Conservation (phyloP, 2,888 invertebrate species). For the Tolmerus cingulatus region DNA sequence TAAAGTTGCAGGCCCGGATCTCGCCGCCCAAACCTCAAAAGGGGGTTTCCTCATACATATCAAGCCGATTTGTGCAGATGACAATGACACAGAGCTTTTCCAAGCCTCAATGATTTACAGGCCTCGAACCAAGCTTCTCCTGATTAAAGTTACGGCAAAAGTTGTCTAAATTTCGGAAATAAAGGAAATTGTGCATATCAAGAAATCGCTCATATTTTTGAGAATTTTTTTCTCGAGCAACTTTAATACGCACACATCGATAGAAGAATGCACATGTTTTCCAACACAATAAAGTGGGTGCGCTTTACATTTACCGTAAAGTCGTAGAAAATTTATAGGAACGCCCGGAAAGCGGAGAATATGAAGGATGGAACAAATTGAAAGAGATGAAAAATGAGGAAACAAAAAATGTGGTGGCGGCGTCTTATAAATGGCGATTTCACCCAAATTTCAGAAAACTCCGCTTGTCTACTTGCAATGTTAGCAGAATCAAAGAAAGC, state of each 20-base stretch:
- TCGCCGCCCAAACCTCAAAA: background rate
- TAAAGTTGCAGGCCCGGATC: background rate
- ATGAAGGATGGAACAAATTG: slow-evolving; percentile 41
- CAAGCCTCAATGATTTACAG: background rate
- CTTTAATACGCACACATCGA: slow-evolving; percentile 2
- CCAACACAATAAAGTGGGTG: slow-evolving; percentile 21
- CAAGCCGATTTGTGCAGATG: background rate
- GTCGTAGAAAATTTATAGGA: slow-evolving; percentile 48
- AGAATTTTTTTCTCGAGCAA: slow-evolving; percentile 1
- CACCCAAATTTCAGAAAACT: slow-evolving; percentile 38
- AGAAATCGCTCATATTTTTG: background rate
- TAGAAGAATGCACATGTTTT: slow-evolving; percentile 22
- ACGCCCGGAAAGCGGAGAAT: slow-evolving; percentile 44
- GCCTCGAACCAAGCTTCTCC: background rate
- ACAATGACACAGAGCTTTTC: background rate
- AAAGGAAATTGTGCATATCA: background rate
- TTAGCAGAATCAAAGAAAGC: background rate
- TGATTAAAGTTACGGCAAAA: background rate
- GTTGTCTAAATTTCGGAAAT: background rate
- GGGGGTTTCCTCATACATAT: background rate
- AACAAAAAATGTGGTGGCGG: slow-evolving; percentile 51
- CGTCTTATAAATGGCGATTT: slow-evolving; percentile 52
- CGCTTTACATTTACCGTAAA: slow-evolving; percentile 42
- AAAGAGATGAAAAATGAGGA: slow-evolving; percentile 41
- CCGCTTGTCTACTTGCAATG: background rate